Evolutionary conservation across 2,888 invertebrate genomes (phyloP), one percentile per base, ranked within the genome.

Genomic region (Mesochorus sp.): DNA sequence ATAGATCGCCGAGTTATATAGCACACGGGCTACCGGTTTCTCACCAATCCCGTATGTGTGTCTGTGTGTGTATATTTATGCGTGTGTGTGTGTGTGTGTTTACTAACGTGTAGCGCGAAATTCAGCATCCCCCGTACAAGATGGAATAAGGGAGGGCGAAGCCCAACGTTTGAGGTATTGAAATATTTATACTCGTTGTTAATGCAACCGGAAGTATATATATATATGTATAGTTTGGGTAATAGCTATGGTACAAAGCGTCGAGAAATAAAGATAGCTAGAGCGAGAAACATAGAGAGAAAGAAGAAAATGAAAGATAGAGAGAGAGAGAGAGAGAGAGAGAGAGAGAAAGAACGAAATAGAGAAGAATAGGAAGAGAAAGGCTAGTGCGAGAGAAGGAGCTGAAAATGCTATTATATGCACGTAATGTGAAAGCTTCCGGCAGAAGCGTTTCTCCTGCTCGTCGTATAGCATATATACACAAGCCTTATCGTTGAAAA

Each of bases 151-250:
- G 66, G 39, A 39, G n/a, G 34, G 28, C 51, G 17, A 19, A 10
- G 10, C 14, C 66, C 51, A 37, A 39, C 51, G 51, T 66, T 66
- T 66, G 66, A 53, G 37, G 39, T 10, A 37, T 59, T 84, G 55
- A 83, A 84, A 81, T 85, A 85, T 86, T 86, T 82, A 85, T 80
- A 76, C 80, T 66, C 74, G 73, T 84, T 79, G 79, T 83, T 86
- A 84, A 86, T 86, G 82, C 83, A 84, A 55, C 80, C 82, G 81
- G 80, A 83, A 49, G 66, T 49, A 47, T 49, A 21, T 55, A 31
- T 5, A 26, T 21, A 34, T 6, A n/a, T 62, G 47, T 5, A 39
- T 12, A 59, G n/a, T n/a, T n/a, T 10, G 24, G 3, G 26, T n/a
- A 51, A n/a, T 6, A n/a, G 51, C n/a, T n/a, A 8, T 5, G 10